Conservation (phyloP, 2,113 vertebrate species). For the Columbina picui region DNA sequence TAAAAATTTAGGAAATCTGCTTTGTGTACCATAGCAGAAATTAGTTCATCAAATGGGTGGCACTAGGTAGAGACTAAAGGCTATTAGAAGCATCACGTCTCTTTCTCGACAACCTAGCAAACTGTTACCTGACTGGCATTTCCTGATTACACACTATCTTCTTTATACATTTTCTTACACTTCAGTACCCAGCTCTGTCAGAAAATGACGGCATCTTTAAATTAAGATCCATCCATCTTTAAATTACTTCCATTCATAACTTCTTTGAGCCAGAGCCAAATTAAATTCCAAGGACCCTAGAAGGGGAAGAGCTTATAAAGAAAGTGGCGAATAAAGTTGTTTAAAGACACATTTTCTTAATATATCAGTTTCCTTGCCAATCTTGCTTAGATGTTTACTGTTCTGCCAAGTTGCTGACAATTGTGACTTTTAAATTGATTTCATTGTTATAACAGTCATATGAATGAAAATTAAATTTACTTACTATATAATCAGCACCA, state of each 20-base stretch:
- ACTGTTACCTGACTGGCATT: conserved; percentile 40
- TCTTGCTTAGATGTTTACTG: conserved; percentile 48
- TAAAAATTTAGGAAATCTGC: not conserved
- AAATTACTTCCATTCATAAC: conserved; percentile 60
- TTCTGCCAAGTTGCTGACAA: conserved; percentile 55
- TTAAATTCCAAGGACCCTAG: conserved; percentile 51
- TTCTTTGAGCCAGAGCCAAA: conserved; percentile 52
- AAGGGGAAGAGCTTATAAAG: conserved; percentile 39
- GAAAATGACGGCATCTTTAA: conserved; percentile 30
- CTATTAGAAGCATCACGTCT: conserved; percentile 14
- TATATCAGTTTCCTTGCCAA: conserved; percentile 21
- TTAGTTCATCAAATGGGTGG: not conserved
- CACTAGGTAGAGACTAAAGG: not conserved
- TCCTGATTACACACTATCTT: conserved; percentile 31
- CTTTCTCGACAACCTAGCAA: conserved; percentile 41
- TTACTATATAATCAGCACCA: not conserved
- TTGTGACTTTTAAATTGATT: conserved; percentile 52
- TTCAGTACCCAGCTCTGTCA: not conserved
- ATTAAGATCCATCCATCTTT: conserved; percentile 64
- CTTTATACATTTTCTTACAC: conserved; percentile 39
- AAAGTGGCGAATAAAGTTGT: conserved; percentile 33
- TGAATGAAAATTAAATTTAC: conserved; percentile 30
- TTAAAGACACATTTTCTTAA: conserved; percentile 31
- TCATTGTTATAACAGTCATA: conserved; percentile 34
- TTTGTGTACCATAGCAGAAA: not conserved